Base-by-base conservation (phyloP, 2,797 vertebrate genomes). In the Siniperca obscura region DNA sequence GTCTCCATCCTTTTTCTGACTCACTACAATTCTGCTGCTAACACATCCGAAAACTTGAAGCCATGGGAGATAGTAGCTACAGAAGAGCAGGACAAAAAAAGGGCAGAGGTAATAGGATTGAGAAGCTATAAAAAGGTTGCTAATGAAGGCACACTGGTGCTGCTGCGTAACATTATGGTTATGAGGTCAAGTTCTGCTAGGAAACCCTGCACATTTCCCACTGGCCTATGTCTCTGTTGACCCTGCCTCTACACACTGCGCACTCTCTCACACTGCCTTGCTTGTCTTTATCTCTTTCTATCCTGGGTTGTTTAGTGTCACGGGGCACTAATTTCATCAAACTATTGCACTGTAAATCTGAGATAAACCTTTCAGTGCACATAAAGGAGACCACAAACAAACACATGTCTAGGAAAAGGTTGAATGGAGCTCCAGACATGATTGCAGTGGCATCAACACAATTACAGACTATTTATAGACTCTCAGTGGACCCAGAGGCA, bases 91-190 rank as follows among this genome's bases (percentile, higher is more conserved):
- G 64, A 79, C 80, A 79, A 76, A 85, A 62, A 86, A 90, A 77
- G 76, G 75, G 40, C 81, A 85, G 82, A 75, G 78, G 81, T 90
- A 92, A 93, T 89, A 81, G 81, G 86, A 93, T 88, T 90, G 81
- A 66, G 74, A 79, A 70, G 84, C 91, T 93, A 93, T 91, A 92
- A 90, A 94, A 92, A 92, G 87, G 84, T 86, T n/a, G 7, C 74
- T 91, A 94, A 92, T 93, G 88, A 92, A 87, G 89, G 79, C 67
- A 62, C 84, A 50, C 70, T 65, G 56, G 65, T 82, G 80, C 82
- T 79, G 70, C 89, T 84, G 59, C 81, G 74, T 82, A 86, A 86
- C 76, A 80, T 83, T 81, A 76, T 85, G 80, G 64, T 86, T 89
- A 89, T 85, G 83, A 90, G 91, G 88, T 93, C 85, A 92, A 86